Evolutionary conservation across 2,113 vertebrate species (phyloP), one percentile per base, ranked within the genome.

Genomic region (Neolamprologus sp.): DNA sequence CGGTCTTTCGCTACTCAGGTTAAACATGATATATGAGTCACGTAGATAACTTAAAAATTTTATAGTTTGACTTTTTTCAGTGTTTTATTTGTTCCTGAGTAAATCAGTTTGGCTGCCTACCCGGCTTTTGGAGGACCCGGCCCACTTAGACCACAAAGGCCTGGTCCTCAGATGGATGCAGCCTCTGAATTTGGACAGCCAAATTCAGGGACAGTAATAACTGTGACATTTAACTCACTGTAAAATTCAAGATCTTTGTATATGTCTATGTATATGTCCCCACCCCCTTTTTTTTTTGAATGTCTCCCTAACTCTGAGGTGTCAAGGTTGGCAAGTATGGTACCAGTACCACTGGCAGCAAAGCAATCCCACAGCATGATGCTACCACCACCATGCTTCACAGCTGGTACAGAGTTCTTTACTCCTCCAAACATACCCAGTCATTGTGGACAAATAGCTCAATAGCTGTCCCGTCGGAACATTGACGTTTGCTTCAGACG

Each of bases 231-330:
- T 58, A 58, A 58, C 55, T 58, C 26, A 58, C 7, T 28, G 55
- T 58, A 28, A 58, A 58, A 58, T 58, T 16, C 26, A 58, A 58
- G 55, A 28, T 28, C 23, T 16, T 58, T 58, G 23, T 58, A 16
- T 28, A 57, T 57, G 23, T 57, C 54, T 28, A 57, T 57, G 54
- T 2, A 7, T 14, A 14, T 57, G 2, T 57, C 11, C 5, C 17
- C 3, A 5, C 5, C 17, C 3, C 9, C 1, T 0, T 1, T 3
- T 12, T 12, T 16, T 8, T 49, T 9, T 9, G 2, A 53, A 23
- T 26, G 21, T 57, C 21, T 57, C 54, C 54, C 54, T 57, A 26
- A 57, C 4, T 14, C 11, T 13, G 21, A 23, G 21, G 21, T 57
- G 7, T 57, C 23, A 57, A 57, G 54, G 12, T 26, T 57, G 54